These are phyloP conservation scores for Panulirus ornatus DNA, from an alignment of 1,140 invertebrate species.

Conservation along the genomic window DNA sequence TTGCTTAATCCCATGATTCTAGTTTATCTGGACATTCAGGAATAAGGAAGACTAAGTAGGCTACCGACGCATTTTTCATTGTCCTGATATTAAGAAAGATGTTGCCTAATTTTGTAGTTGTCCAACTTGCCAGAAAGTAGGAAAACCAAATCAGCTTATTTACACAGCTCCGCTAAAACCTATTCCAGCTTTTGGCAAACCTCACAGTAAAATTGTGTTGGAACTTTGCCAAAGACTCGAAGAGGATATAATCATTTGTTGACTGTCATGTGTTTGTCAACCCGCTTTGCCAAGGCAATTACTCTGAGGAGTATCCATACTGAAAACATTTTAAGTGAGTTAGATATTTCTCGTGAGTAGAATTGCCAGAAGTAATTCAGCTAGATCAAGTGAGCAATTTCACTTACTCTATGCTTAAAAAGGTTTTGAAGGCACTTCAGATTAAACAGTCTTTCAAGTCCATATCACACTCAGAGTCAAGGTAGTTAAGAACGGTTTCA, in stretches of 20 bases:
- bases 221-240: slow-evolving; percentile 22
- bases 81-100: slow-evolving; percentile 1
- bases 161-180: neutral
- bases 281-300: slow-evolving; percentile 12
- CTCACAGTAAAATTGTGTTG: neutral
- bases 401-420: slow-evolving; percentile 17
- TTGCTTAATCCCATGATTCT: too few species aligned
- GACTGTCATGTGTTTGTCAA: slow-evolving; percentile 18
- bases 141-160: neutral
- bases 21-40: too few species aligned
- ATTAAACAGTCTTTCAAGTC: slow-evolving; percentile 15
- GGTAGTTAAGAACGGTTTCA: slow-evolving; percentile 26
- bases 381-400: slow-evolving; percentile 31
- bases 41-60: too few species aligned
- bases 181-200: neutral
- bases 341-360: slow-evolving; percentile 28
- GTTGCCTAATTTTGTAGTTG: neutral
- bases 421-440: slow-evolving; percentile 10
- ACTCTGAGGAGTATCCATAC: slow-evolving; percentile 21
- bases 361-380: slow-evolving; percentile 16
- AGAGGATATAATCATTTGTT: slow-evolving; percentile 29
- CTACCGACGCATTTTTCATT: too few species aligned
- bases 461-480: slow-evolving; percentile 17
- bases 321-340: slow-evolving; percentile 40
- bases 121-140: neutral